Percentiles rank a stretch among this genome's conserved stretches.
Evolutionary conservation across 2,113 vertebrate species (phyloP).

Genomic region (Pterocles orientalis): DNA sequence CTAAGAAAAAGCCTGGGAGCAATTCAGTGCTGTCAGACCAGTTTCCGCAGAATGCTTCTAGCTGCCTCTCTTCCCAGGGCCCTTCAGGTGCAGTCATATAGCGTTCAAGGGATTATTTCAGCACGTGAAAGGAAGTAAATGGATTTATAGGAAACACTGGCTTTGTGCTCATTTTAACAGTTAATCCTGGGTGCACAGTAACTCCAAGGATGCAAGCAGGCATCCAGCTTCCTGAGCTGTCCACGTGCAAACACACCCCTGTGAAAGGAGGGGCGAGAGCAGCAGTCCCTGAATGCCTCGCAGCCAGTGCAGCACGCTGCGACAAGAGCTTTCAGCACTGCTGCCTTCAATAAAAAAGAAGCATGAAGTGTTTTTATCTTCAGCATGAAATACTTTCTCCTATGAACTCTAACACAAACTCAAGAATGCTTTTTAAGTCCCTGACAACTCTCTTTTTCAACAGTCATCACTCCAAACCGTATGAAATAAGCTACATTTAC

Average conservation of each 20-base stretch:
- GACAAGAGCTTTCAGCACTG: not conserved
- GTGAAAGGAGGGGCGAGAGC: not conserved
- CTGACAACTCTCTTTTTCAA: not conserved
- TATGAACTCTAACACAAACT: not conserved
- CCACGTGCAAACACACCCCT: not conserved
- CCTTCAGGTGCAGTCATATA: slow-evolving; percentile 30
- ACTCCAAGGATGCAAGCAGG: not conserved
- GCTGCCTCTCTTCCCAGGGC: not conserved
- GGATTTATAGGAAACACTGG: not conserved
- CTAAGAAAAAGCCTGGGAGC: not conserved
- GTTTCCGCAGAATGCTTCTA: not conserved
- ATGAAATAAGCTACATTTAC: not conserved
- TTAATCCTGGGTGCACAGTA: not conserved
- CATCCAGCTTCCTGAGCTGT: not conserved
- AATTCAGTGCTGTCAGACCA: not conserved
- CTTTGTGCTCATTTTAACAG: not conserved
- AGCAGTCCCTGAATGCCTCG: not conserved
- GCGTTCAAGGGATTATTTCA: not conserved
- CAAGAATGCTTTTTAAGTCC: not conserved
- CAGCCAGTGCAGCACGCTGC: not conserved
- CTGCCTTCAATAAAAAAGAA: not conserved
- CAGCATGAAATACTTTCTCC: not conserved
- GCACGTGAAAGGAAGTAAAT: slow-evolving; percentile 8
- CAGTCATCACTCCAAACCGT: not conserved
- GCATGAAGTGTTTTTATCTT: not conserved